Base-by-base conservation (phyloP, 2,797 vertebrate species). In the Scolopax rusticola region DNA sequence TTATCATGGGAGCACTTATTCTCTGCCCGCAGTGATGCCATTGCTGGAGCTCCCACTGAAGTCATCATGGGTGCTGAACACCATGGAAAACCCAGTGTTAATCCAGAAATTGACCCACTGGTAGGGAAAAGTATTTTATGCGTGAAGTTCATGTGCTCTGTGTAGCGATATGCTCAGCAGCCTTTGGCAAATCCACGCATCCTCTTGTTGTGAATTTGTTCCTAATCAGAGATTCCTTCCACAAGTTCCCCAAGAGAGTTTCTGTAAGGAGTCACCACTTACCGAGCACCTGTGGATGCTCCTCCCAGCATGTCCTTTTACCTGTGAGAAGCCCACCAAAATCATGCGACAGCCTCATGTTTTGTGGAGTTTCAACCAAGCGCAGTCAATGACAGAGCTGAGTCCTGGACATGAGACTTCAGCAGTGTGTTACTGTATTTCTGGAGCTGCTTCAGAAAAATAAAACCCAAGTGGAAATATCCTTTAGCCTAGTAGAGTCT, bases 381-480 rank as follows among this genome's bases (percentile, higher is more conserved):
- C 30, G 3, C 17, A 47, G 40, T 33, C 50, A 51, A 1, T 25
- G 1, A 0, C 36, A 38, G 63, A 30, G 43, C 51, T 15, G 40
- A 54, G 45, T 67, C 68, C 56, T 45, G 59, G 64, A 28, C 65
- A 45, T 40, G 18, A 51, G 14, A 23, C 53, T 45, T 47, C 47
- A 43, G 28, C 53, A 53, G 8, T 9, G 38, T 41, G 16, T 63
- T 67, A 16, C 54, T 38, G 18, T 41, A 25, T 64, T 77, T 75
- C 78, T 73, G n/a, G 28, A 63, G 15, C 53, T 53, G 23, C 64
- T 77, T 64, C 20, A 47, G 84, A 74, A 53, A 59, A 84, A 75
- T 60, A 73, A 86, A 92, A 90, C 50, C 32, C 38, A 67, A 74
- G 53, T 28, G 65, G 84, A 93, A 95, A 91, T 43, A 76, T 20